Base-by-base conservation (phyloP, 2,797 vertebrate genomes). In the Sebastes wilsoni region DNA sequence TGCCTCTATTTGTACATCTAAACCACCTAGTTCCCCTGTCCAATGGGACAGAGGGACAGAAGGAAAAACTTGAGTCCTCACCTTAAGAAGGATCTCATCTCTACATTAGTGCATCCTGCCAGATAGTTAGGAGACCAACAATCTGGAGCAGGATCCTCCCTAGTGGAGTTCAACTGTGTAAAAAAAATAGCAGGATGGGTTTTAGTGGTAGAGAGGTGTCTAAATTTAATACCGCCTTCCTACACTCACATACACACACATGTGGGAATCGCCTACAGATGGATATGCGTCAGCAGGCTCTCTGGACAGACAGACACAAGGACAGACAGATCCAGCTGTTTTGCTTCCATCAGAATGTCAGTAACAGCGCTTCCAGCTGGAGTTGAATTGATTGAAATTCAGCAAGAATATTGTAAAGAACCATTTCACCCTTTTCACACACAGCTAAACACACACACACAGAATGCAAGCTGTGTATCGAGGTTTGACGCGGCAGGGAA, bases 361-460 rank as follows among this genome's bases (percentile, higher is more conserved):
- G 71, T 46, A 58, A 36, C 58, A 66, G 67, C 3, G 16, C 55
- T 73, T 84, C 79, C 67, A 66, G 69, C 80, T 72, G 70, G 68
- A 83, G 55, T n/a, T 73, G 36, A 71, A 83, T 61, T 81, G 80
- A 85, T 67, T 73, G 84, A 85, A 71, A 73, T 75, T 80, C 55
- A 85, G 20, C 30, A 42, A 60, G 54, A 72, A 77, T 79, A 87
- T 46, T 69, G 36, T 42, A 56, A 30, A 71, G 42, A 77, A 60
- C 65, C 3, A 79, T 77, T 52, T 70, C 55, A 65, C 6, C 38
- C 34, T 22, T 30, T 9, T 42, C 38, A 61, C 34, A 11, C n/a
- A 32, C 16, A 13, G 2, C 25, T 56, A 28, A 4, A 60, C n/a
- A 23, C 22, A 67, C 16, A 16, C 25, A 46, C 22, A 66, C 58